Evolutionary conservation across 2,797 vertebrate genomes (phyloP).

Genomic region (Sebastes hopkinsi): DNA sequence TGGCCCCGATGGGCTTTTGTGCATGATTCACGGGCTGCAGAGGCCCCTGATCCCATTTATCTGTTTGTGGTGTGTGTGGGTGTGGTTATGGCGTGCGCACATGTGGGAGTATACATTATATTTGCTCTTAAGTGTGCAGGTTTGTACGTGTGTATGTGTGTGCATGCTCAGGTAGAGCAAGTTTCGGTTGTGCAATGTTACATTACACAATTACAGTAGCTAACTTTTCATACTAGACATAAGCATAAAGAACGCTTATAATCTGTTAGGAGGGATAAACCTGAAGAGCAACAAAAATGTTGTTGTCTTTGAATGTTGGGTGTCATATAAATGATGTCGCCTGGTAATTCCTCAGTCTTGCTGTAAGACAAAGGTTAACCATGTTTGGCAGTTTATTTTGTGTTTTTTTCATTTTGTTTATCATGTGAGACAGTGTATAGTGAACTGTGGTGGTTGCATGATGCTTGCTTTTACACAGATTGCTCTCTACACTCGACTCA

Average conservation of each 20-base stretch:
- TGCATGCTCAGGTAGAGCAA: background rate
- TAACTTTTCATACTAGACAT: background rate
- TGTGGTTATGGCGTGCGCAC: constrained; percentile 9
- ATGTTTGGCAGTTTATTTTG: background rate
- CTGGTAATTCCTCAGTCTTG: background rate
- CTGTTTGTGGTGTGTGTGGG: constrained; percentile 80
- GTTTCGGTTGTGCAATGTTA: background rate
- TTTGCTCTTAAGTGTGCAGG: background rate
- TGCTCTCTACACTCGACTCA: background rate
- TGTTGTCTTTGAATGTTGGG: background rate
- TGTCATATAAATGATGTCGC: background rate
- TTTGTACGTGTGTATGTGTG: constrained; percentile 6
- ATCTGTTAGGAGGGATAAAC: background rate
- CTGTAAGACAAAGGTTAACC: background rate
- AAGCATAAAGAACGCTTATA: background rate
- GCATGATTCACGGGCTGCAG: constrained; percentile 81
- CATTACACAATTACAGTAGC: background rate
- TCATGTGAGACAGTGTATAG: background rate
- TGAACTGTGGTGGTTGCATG: background rate
- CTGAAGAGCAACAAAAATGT: background rate
- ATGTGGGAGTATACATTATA: background rate
- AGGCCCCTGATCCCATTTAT: constrained; percentile 86
- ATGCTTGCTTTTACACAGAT: constrained; percentile 7
- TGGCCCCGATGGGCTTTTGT: constrained; percentile 81
- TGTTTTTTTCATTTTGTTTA: background rate